Percentiles rank a stretch among this genome's conserved stretches.
These are phyloP conservation scores for Oreohelix idahoensis DNA, from an alignment of 1,140 invertebrate genomes.

Conservation along the genomic window DNA sequence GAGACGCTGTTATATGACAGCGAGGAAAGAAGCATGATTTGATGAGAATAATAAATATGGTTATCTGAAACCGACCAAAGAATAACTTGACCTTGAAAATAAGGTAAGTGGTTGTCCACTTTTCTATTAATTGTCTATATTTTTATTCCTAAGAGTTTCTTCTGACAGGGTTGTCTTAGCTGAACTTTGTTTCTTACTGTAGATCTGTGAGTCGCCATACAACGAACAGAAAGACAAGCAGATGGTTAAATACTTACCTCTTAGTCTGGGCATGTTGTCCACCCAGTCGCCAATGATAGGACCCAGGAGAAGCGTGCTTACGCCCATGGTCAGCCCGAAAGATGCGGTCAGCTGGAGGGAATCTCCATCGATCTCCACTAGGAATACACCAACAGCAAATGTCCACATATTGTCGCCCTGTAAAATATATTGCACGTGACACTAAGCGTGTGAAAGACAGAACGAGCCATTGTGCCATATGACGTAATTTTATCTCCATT, in stretches of 20 bases:
- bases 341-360: constrained; percentile 73
- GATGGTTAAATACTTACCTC: constrained; percentile 62
- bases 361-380: constrained; percentile 69
- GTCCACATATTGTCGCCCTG: constrained; percentile 78
- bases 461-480: too few relatives aligned
- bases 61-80: too few relatives aligned
- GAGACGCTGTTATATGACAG: too few relatives aligned
- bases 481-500: too few relatives aligned
- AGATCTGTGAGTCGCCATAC: too few relatives aligned
- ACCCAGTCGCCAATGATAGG: constrained; percentile 76
- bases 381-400: constrained; percentile 77
- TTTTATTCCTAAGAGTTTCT: too few relatives aligned
- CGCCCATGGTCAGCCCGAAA: constrained; percentile 73
- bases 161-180: too few relatives aligned
- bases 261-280: constrained; percentile 73
- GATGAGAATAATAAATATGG: too few relatives aligned
- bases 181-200: too few relatives aligned
- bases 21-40: too few relatives aligned
- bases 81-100: too few relatives aligned
- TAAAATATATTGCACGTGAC: neutral
- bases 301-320: constrained; percentile 73
- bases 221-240: neutral
- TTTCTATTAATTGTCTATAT: neutral
- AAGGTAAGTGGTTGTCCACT: neutral
- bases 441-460: too few relatives aligned